Base-by-base conservation (phyloP, 2,797 vertebrate species). In the Otolemur crassicaudatus region DNA sequence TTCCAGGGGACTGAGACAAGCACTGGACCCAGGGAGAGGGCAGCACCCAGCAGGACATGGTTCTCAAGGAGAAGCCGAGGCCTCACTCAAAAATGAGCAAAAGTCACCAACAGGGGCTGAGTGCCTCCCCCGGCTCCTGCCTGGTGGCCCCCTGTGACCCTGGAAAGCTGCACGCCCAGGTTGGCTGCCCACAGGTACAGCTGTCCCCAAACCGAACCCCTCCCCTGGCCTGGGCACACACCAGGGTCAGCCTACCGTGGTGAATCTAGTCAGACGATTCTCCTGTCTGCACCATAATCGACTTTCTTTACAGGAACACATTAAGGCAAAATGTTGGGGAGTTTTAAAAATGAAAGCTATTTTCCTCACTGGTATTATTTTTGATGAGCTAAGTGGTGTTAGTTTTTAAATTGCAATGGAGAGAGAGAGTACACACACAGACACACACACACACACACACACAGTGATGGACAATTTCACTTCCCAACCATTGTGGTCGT, bases 261-360 rank as follows among this genome's bases (percentile, higher is more conserved):
- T 96, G 97, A 97, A 97, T 97, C 95, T 97, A 97, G 93, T 96
- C 82, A 96, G 97, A 98, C 96, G 96, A 97, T 98, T 97, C 96
- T 97, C 92, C 96, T 77, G 91, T 96, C 90, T 88, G 84, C 96
- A 75, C 82, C 96, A 97, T 97, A 98, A 98, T 98, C 92, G 77
- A 91, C 83, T 97, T 98, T 88, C 97, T 95, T 96, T 65, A 89
- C 96, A 98, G 93, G 79, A 98, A 49, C 67, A 61, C 10, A 95
- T 95, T 87, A 97, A 97, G 92, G 92, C 85, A 96, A 96, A 96
- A 92, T 58, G 65, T 80, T 77, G 58, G 40, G 56, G 4, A 27
- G 73, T 37, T 82, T 96, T 46, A 23, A 49, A 91, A 85, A 17
- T 7, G 94, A 97, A 97, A n/a, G 84, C 4, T 65, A 83, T 98